These are phyloP conservation scores for Nemotelus pantherinus DNA, from an alignment of 2,888 invertebrate genomes.

Conservation along the genomic window DNA sequence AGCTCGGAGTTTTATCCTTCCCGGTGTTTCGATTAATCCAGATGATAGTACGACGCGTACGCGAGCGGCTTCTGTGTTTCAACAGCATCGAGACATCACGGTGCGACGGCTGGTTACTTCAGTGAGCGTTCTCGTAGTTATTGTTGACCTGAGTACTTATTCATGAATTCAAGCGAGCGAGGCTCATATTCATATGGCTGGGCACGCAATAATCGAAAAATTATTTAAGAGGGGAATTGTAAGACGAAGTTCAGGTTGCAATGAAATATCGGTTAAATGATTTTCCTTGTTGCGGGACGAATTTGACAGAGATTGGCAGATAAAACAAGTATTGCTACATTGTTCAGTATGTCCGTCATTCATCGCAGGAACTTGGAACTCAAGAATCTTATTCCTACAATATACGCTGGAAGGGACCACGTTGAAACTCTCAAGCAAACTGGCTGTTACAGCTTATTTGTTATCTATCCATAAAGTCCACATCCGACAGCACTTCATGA, in stretches of 20 bases:
- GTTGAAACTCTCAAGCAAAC: too few relatives aligned
- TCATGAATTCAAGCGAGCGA: constrained; percentile 19
- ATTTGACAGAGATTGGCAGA: too few relatives aligned
- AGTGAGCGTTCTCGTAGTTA: background rate
- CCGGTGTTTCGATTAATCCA: constrained; percentile 45
- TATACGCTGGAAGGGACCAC: too few relatives aligned
- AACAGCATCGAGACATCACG: background rate
- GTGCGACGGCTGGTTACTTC: background rate
- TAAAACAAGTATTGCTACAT: too few relatives aligned
- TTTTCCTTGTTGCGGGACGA: too few relatives aligned
- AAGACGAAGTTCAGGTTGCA: background rate
- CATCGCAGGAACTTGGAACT: too few relatives aligned
- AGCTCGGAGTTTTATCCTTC: constrained; percentile 43
- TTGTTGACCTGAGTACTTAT: constrained; percentile 36
- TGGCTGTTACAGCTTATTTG: too few relatives aligned
- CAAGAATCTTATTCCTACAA: too few relatives aligned
- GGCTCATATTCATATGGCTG: background rate
- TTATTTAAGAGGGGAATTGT: constrained; percentile 4
- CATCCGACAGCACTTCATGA: too few relatives aligned
- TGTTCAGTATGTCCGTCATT: too few relatives aligned
- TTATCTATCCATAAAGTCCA: too few relatives aligned
- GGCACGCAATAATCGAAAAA: constrained; percentile 22
- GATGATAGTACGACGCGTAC: constrained; percentile 37
- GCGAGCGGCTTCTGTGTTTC: constrained; percentile 45
- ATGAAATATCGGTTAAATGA: too few relatives aligned